Evolutionary conservation across 2,797 vertebrate genomes (phyloP).

Genomic region (Galaxias olidus): DNA sequence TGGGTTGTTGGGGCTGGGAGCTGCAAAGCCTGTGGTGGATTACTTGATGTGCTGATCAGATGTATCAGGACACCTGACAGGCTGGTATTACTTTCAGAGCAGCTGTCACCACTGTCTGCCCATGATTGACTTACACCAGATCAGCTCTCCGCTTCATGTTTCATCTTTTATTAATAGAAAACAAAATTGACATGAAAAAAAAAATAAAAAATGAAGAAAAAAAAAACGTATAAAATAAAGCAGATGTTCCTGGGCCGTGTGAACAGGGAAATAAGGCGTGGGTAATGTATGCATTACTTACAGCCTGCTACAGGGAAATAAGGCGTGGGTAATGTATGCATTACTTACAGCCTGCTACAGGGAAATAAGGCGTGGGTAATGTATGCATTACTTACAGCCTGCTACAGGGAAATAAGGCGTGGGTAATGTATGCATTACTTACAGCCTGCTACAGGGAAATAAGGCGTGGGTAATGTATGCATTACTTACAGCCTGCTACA

Average conservation of each 20-base stretch:
- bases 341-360: slow-evolving; percentile 67
- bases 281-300: slow-evolving; percentile 67
- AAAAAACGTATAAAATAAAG: neutral
- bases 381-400: slow-evolving; percentile 65
- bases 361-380: slow-evolving; percentile 51
- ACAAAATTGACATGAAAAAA: neutral
- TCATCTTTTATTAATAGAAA: slow-evolving; percentile 44
- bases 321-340: slow-evolving; percentile 57
- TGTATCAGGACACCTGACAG: slow-evolving; percentile 63
- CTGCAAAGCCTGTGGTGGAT: too few species aligned
- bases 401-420: too few species aligned
- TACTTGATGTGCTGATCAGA: slow-evolving; percentile 60
- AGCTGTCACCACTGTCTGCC: slow-evolving; percentile 63
- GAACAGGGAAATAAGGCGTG: neutral
- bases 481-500: slow-evolving; percentile 66
- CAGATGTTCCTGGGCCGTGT: neutral
- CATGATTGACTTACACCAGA: slow-evolving; percentile 60
- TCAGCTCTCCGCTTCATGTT: slow-evolving; percentile 66
- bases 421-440: slow-evolving; percentile 66
- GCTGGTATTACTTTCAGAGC: slow-evolving; percentile 57
- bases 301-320: slow-evolving; percentile 63
- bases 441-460: slow-evolving; percentile 63
- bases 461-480: slow-evolving; percentile 57
- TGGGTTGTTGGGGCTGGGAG: neutral
- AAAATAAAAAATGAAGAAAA: neutral